Evolutionary conservation across 37 sponge, comb jelly and placozoan species (phyloP).

Genomic region (Hexactinellida sp.): DNA sequence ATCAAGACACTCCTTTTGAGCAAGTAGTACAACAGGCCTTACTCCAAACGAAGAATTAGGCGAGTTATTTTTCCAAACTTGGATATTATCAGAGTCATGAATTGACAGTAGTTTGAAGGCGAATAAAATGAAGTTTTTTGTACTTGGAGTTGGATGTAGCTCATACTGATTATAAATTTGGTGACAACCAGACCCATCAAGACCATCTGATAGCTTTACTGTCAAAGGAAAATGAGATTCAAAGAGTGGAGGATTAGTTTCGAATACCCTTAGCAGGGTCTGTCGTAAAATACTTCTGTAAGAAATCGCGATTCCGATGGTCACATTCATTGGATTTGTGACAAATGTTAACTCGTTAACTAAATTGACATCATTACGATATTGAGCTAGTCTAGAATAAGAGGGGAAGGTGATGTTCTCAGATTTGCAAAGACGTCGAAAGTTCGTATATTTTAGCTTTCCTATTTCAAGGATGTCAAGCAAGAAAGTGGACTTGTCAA

Average conservation of each 20-base stretch:
- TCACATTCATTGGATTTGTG: not conserved
- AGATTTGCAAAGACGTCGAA: not conserved
- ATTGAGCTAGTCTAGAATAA: constrained; percentile 7
- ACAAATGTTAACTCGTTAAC: not conserved
- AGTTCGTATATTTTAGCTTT: constrained; percentile 12
- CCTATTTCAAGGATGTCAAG: constrained; percentile 8
- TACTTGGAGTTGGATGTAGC: not conserved
- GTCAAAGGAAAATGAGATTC: not conserved
- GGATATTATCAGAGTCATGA: not conserved
- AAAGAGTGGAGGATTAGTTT: not conserved
- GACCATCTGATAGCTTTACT: not conserved
- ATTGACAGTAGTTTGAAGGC: not conserved
- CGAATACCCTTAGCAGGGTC: not conserved
- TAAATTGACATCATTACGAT: not conserved
- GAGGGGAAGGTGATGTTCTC: not conserved
- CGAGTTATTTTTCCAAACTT: not conserved
- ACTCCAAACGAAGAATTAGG: not conserved
- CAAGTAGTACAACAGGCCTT: not conserved
- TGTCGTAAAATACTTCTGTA: not conserved
- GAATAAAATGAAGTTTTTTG: not conserved
- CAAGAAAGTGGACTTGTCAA: not conserved
- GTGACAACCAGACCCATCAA: not conserved
- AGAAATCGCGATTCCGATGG: not conserved
- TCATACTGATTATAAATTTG: constrained; percentile 12
- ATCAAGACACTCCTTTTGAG: not conserved